Evolutionary conservation across 2,113 vertebrate species (phyloP).

Genomic region (Halcyon senegalensis): DNA sequence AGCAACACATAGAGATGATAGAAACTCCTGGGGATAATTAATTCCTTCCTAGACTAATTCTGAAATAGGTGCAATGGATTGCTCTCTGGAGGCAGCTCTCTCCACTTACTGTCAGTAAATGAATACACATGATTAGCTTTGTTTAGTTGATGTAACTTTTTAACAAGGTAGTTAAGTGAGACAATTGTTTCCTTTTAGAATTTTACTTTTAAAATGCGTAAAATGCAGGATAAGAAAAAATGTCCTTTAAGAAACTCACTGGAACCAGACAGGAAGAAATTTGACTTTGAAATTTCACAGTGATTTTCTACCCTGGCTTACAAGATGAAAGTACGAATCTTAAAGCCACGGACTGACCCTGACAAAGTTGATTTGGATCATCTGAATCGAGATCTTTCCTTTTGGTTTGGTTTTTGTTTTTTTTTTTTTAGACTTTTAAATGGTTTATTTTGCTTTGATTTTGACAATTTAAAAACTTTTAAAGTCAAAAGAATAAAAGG

Average conservation of each 20-base stretch:
- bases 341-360: not conserved
- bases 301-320: not conserved
- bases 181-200: not conserved
- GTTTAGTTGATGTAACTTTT: not conserved
- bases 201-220: not conserved
- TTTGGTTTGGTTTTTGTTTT: no score
- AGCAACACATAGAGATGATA: not conserved
- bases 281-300: not conserved
- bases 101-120: not conserved
- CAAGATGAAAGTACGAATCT: not conserved
- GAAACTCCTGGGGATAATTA: not conserved
- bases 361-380: not conserved
- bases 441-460: not conserved
- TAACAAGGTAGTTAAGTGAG: not conserved
- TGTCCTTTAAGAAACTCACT: not conserved
- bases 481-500: not conserved
- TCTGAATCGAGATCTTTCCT: not conserved
- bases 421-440: not conserved
- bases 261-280: not conserved
- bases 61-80: not conserved
- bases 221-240: not conserved
- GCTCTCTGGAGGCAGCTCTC: not conserved
- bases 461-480: not conserved
- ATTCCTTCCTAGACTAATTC: not conserved
- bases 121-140: not conserved